Base-by-base conservation (phyloP, 2,113 vertebrate species). In the Penelope pileata region DNA sequence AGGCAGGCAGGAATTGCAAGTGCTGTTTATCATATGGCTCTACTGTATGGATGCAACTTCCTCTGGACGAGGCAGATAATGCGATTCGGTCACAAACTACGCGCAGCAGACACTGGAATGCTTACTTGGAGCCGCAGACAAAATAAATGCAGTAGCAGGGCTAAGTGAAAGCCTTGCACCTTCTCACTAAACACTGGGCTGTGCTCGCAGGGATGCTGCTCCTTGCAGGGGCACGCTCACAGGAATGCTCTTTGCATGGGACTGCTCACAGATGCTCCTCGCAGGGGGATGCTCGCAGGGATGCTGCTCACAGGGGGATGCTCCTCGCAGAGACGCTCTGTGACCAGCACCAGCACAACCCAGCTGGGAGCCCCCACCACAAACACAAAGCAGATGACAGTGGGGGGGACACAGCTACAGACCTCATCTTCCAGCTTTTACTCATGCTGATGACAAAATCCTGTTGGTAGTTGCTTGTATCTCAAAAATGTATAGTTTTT, bases 51-150 rank as follows among this genome's bases (percentile, higher is more conserved):
- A 67, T 43, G 60, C 89, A 92, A 42, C 77, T 74, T 92, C 82
- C 86, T 47, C 90, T 34, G 77, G 50, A 59, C 77, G 23, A 59
- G 67, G 9, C 78, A 43, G 73, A 60, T 83, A 70, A 94, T 66
- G 38, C 3, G 4, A 74, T 70, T 56, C 45, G 67, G 62, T 79
- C 60, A 45, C 24, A 18, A 62, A 78, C n/a, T 48, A 21, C 9
- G 12, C 1, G 3, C 54, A 26, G 72, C 60, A 64, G 77, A 72
- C 7, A 16, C 48, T 1, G 43, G 72, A 78, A 78, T 38, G 73
- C 74, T 63, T 54, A 45, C 82, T 47, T 16, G 82, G 38, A 73
- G 59, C 54, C 3, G 1, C 40, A 47, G 51, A 30, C 62, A 64
- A 66, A 66, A 50, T 59, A 54, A 54, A 76, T 43, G 48, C 13